Base-by-base conservation (phyloP, 2,888 invertebrate genomes). In the Hylaea fasciaria region DNA sequence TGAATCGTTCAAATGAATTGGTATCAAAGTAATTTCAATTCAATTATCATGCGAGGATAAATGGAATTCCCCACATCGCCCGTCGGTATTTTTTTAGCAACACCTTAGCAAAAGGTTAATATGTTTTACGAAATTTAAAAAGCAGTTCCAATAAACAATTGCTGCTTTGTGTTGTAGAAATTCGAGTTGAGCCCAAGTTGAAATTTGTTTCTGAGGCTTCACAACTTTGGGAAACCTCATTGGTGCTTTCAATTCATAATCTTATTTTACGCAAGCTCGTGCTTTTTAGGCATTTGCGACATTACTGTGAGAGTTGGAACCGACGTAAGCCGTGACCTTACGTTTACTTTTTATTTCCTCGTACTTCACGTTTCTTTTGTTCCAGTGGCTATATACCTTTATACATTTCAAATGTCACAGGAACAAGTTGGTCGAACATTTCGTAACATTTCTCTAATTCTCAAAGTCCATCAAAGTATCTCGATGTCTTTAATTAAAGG, bases 191-290 rank as follows among this genome's bases (percentile, higher is more conserved):
- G 72, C 58, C 64, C 57, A 73, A 80, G 72, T 82, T 74, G 66
- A 76, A 80, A 78, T 78, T 78, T 75, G 81, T 83, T 87, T 82
- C 71, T 81, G 82, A 80, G 86, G 85, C 78, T 87, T 85, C 83
- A 66, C 53, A 87, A 87, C 80, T 85, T 84, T 66, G 68, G 66
- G 81, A 82, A 86, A 80, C 83, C 85, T 76, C 77, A 76, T 74
- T 70, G 76, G 73, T 72, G 78, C 73, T 79, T 82, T 82, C 75
- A 78, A 77, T 77, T 76, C 71, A 70, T 71, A 76, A 82, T 78
- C 77, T 76, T 51, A 50, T 54, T 62, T 62, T 54, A 57, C 39
- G 49, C 44, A 47, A 53, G 14, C 43, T 32, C 74, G 77, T 78
- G 77, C 74, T 71, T 65, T 43, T 17, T 51, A 48, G 11, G 7